phyloP scores from a whole-genome alignment of 2,888 invertebrate genomes.

The Pandemis corylana region DNA sequence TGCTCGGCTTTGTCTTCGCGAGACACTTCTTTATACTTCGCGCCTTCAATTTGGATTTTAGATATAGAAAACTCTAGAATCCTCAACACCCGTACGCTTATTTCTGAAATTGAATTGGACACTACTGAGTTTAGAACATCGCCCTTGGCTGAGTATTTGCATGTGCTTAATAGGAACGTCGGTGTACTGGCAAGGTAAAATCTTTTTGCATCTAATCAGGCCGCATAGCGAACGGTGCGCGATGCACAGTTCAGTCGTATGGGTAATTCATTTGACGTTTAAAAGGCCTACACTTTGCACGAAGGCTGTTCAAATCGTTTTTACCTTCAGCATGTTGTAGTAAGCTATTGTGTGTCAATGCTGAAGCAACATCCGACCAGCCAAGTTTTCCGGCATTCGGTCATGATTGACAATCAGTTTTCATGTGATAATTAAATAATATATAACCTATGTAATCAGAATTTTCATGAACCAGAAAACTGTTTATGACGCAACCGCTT shows the following conservation, averaged over 20 bases:
- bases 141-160: slow-evolving; percentile 28
- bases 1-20: slow-evolving; percentile 76
- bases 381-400: slow-evolving; percentile 32
- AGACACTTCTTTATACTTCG: slow-evolving; percentile 71
- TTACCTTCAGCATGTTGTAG: slow-evolving; percentile 68
- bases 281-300: slow-evolving; percentile 56
- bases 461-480: too few relatives aligned
- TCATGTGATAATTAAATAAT: neutral
- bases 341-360: slow-evolving; percentile 68
- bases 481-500: too few relatives aligned
- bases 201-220: slow-evolving; percentile 49
- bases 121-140: neutral
- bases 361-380: slow-evolving; percentile 62
- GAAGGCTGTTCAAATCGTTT: slow-evolving; percentile 69
- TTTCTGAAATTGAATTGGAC: neutral
- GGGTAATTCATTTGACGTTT: slow-evolving; percentile 61
- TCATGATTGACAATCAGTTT: slow-evolving; percentile 1
- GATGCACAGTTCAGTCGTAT: slow-evolving; percentile 51
- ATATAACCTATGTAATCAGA: too few relatives aligned
- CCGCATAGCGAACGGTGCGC: slow-evolving; percentile 44
- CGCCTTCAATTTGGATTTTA: slow-evolving; percentile 67
- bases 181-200: slow-evolving; percentile 46
- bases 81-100: neutral
- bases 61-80: slow-evolving; percentile 51
- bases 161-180: slow-evolving; percentile 26